A percentile compares a stretch with the other conserved stretches of the same genome.
Conservation (phyloP, 2,888 invertebrate genomes). For the Lamellibrachia satsuma region DNA sequence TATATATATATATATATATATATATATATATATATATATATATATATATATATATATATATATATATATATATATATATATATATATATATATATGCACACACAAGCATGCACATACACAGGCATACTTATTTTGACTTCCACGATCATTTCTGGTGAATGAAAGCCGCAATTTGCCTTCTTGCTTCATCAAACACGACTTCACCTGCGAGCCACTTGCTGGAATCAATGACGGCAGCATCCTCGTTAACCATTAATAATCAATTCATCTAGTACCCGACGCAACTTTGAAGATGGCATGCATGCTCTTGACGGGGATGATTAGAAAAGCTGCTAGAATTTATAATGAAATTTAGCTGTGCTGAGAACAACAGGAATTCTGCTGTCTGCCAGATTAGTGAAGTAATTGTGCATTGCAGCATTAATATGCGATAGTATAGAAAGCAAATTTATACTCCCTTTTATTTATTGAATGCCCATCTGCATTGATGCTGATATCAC, state of each 20-base stretch:
- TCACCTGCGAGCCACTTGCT: not conserved
- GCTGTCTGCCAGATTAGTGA: not conserved
- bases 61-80: too few relatives aligned
- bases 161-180: not conserved
- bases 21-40: slow-evolving; percentile 31
- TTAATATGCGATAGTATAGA: not conserved
- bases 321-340: not conserved
- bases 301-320: slow-evolving; percentile 1
- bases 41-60: slow-evolving; percentile 1
- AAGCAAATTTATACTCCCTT: not conserved
- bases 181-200: not conserved
- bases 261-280: slow-evolving; percentile 10
- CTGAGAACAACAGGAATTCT: not conserved
- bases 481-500: not conserved
- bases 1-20: too few relatives aligned
- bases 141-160: not conserved
- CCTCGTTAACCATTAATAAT: not conserved
- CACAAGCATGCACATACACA: slow-evolving; percentile 20
- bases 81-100: slow-evolving; percentile 32
- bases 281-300: not conserved
- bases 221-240: not conserved
- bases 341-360: not conserved
- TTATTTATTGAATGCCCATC: not conserved
- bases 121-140: not conserved
- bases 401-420: not conserved